Evolutionary conservation across 2,888 invertebrate species (phyloP), one percentile per base, ranked within the genome.

Genomic region (Elaeidobius kamerunicus): DNA sequence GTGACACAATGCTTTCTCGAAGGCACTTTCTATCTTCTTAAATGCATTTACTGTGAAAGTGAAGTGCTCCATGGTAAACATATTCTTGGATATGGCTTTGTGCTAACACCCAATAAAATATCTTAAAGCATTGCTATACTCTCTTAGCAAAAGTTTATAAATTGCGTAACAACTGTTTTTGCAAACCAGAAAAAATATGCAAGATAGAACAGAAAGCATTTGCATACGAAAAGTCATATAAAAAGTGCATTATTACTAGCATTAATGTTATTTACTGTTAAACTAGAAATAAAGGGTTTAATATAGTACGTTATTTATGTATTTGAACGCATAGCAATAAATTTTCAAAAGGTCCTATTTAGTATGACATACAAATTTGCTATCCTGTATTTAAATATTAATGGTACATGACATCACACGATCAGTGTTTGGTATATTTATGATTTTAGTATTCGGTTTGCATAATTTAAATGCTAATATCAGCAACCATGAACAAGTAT

Each of bases 11-110:
- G 40, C 48, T 49, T 48, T 27, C 40, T 52, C 28, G 17, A 18
- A 48, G 40, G 48, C 43, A 40, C 44, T 42, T 49, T 49, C 48
- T 54, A 54, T 49, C 41, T 45, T 45, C 49, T 41, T 39, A 49
- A 49, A 54, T 45, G 44, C 49, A 40, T 45, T 49, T 44, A 44
- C 40, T 45, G 36, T 19, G 12, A 41, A 23, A 39, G 48, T 49
- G 18, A 35, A 49, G 49, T 54, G 49, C 49, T 44, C 32, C 45
- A 36, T 40, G 45, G 49, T 41, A 52, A 52, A 45, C 34, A 40
- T 44, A 23, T 52, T 52, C 45, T 43, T 43, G 34, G 34, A 34
- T 43, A 20, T 11, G 42, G 30, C 42, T 30, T 42, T 42, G 42
- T 42, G 42, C 19, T 7, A 9, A 19, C 17, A 18, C 23, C 3